Conservation (phyloP, 53 echinoderm and acorn worm species). For the Luidia sarsii region DNA sequence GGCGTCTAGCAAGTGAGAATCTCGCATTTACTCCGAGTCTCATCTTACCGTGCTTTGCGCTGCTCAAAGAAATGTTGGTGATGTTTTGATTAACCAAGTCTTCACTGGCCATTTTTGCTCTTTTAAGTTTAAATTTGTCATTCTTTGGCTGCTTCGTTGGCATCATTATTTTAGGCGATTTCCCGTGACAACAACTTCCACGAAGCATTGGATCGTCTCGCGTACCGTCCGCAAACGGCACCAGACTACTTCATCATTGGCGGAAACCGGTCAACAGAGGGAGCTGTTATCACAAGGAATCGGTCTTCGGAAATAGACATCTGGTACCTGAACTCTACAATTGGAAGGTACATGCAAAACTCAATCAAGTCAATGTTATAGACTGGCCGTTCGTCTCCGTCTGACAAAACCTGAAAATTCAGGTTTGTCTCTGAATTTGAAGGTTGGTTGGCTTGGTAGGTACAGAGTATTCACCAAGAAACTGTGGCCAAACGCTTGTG, state of each 20-base stretch:
- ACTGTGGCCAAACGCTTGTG: too few relatives aligned
- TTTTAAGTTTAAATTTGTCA: too few relatives aligned
- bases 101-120: background rate
- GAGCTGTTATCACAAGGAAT: conserved; percentile 82
- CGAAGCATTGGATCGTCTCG: conserved; percentile 30
- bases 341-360: conserved; percentile 51
- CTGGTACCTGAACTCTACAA: conserved; percentile 63
- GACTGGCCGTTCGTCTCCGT: too few relatives aligned
- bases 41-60: too few relatives aligned
- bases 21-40: too few relatives aligned
- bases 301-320: conserved; percentile 62
- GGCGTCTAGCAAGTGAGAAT: too few relatives aligned
- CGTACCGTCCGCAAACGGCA: conserved; percentile 45
- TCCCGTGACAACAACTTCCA: conserved; percentile 37
- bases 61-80: too few relatives aligned
- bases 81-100: too few relatives aligned
- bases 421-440: too few relatives aligned
- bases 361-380: background rate
- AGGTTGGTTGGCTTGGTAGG: too few relatives aligned
- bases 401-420: too few relatives aligned
- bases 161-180: background rate
- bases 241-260: conserved; percentile 87
- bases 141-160: background rate
- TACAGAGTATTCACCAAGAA: too few relatives aligned
- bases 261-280: conserved; percentile 75